phyloP scores from a whole-genome alignment of 30 jellyfish, hydroid and myxozoan species.

The Aurelia sp. region DNA sequence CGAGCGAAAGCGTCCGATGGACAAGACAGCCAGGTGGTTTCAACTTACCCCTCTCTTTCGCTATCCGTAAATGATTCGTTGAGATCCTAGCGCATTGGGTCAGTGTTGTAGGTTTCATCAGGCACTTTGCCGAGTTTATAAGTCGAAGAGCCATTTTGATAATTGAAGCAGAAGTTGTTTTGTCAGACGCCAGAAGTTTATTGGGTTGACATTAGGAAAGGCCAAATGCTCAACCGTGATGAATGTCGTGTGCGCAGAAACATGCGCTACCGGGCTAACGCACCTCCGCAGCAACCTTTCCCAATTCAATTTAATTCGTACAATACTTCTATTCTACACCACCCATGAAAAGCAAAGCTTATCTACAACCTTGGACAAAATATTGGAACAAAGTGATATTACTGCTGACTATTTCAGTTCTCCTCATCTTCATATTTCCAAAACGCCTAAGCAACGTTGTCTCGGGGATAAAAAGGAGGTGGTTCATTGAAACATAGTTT shows the following conservation, averaged over 20 bases:
- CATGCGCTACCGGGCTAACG: background rate
- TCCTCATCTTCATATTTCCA: too few relatives aligned
- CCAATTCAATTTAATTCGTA: too few relatives aligned
- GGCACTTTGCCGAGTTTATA: conserved; percentile 41
- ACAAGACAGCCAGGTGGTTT: background rate
- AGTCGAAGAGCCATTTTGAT: conserved; percentile 65
- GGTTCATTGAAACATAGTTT: too few relatives aligned
- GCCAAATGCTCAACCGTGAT: background rate
- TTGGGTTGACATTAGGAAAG: conserved; percentile 1
- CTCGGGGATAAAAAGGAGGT: too few relatives aligned
- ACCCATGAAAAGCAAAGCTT: too few relatives aligned
- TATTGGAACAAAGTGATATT: too few relatives aligned
- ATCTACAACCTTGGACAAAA: too few relatives aligned
- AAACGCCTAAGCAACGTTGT: too few relatives aligned
- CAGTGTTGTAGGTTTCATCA: conserved; percentile 26
- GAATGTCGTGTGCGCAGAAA: background rate
- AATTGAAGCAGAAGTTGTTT: conserved; percentile 10
- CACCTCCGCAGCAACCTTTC: too few relatives aligned
- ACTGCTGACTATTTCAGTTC: too few relatives aligned
- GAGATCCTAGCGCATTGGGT: conserved; percentile 46
- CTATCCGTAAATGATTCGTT: conserved; percentile 27
- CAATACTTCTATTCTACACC: too few relatives aligned
- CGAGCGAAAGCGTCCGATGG: conserved; percentile 64
- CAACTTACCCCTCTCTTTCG: conserved; percentile 55
- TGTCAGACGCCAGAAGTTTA: too few relatives aligned